Base-by-base conservation (phyloP, 1,140 invertebrate genomes). In the Cyphomyrmex costatus region DNA sequence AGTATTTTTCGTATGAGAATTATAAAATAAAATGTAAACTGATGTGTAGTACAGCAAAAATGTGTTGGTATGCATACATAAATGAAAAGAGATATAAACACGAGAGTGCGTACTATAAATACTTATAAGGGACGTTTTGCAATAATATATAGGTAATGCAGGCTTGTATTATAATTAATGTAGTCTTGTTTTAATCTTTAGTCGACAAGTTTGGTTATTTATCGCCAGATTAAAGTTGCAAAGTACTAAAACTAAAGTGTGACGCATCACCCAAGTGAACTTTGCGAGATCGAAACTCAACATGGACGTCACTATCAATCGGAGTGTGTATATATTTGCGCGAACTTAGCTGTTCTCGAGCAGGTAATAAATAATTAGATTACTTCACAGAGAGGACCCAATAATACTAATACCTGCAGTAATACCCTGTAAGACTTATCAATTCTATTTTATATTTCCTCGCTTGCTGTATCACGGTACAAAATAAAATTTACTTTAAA, bases 301-400 rank as follows among this genome's bases (percentile, higher is more conserved):
- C 76, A 78, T 49, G 58, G 12, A 78, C 58, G 60, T 78, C 76
- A 49, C 76, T 78, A 65, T 78, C 76, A 78, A 78, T 78, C 76
- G 76, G 60, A 78, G 76, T 65, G 27, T 65, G 36, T 60, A 78
- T 42, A 78, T 24, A 65, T 78, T 78, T 78, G 24, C 24, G 16
- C 36, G 30, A 78, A 78, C 76, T 78, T 42, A 78, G 42, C 42
- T 78, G 24, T 78, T 78, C 60, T n/a, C 19, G 16, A 78, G 24
- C 58, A 42, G 58, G 76, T 78, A 78, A 78, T 78, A 78, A 78
- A 78, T 78, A 78, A 78, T 65, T 65, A 78, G 58, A 78, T 78
- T 78, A 78, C 42, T 65, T 78, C 53, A 73, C 49, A 21, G 60
- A 46, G 76, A 49, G 24, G 60, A 78, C 60, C 27, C 42, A 42